Percentiles rank a stretch among this genome's conserved stretches.
Conservation (phyloP, 2,888 invertebrate species). For the Lymantria monacha region DNA sequence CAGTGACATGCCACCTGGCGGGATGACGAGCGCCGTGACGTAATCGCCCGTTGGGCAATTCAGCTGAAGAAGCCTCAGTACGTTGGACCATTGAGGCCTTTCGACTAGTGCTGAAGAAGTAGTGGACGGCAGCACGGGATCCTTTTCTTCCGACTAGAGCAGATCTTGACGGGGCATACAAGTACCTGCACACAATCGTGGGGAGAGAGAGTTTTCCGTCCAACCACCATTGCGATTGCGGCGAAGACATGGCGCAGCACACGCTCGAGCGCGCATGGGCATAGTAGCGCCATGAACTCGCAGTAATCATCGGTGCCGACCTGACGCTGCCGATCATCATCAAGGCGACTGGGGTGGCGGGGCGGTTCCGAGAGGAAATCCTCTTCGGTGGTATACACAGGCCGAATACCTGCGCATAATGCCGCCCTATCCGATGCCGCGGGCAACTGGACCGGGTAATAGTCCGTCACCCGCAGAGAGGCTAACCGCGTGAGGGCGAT, state of each 20-base stretch:
- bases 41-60: too few species aligned
- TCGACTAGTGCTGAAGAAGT: not conserved
- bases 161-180: not conserved
- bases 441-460: too few species aligned
- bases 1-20: too few species aligned
- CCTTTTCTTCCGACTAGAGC: not conserved
- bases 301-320: not conserved
- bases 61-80: not conserved
- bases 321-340: not conserved
- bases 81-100: not conserved
- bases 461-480: too few species aligned
- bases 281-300: not conserved
- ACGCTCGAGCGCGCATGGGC: not conserved
- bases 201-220: not conserved
- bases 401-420: too few species aligned
- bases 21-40: not conserved
- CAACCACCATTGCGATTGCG: not conserved
- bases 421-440: too few species aligned
- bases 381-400: too few species aligned
- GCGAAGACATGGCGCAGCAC: not conserved
- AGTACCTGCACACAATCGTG: not conserved
- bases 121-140: not conserved
- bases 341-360: too few species aligned
- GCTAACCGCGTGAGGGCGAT: too few species aligned
- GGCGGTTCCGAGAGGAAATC: too few species aligned